A percentile compares a stretch with the other conserved stretches of the same genome.
Evolutionary conservation across 2,113 vertebrate genomes (phyloP).

Genomic region (Ctenomys sociabilis): DNA sequence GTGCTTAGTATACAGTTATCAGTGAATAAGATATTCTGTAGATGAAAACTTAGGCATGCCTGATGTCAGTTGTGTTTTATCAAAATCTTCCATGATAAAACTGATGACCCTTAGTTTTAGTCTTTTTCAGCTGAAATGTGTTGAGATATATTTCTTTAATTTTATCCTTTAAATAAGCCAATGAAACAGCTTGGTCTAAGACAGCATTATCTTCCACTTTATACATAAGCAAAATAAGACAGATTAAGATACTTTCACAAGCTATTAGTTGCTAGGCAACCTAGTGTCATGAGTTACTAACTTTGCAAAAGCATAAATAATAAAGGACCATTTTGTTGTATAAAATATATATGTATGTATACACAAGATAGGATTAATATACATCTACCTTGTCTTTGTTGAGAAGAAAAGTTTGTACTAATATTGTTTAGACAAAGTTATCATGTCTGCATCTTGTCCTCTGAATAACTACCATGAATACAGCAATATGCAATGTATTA

Average conservation of each 20-base stretch:
- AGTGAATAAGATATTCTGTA: background rate
- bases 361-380: too few species aligned
- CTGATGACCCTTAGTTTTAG: background rate
- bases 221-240: background rate
- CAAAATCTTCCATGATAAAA: conserved; percentile 65
- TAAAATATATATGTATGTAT: too few species aligned
- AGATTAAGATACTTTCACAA: background rate
- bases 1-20: background rate
- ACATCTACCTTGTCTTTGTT: too few species aligned
- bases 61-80: conserved; percentile 83
- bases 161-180: background rate
- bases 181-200: background rate
- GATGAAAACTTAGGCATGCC: conserved; percentile 49
- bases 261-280: too few species aligned
- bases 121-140: background rate
- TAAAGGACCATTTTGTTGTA: too few species aligned
- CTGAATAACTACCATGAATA: too few species aligned
- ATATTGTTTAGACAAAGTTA: too few species aligned
- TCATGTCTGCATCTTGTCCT: too few species aligned
- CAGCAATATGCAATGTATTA: too few species aligned
- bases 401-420: too few species aligned
- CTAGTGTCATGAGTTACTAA: too few species aligned
- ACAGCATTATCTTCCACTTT: background rate
- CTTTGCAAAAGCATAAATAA: too few species aligned
- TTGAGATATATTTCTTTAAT: background rate